Percentiles rank a stretch among this genome's conserved stretches.
phyloP scores from a whole-genome alignment of 2,113 vertebrate species.

The Montifringilla adamsi region DNA sequence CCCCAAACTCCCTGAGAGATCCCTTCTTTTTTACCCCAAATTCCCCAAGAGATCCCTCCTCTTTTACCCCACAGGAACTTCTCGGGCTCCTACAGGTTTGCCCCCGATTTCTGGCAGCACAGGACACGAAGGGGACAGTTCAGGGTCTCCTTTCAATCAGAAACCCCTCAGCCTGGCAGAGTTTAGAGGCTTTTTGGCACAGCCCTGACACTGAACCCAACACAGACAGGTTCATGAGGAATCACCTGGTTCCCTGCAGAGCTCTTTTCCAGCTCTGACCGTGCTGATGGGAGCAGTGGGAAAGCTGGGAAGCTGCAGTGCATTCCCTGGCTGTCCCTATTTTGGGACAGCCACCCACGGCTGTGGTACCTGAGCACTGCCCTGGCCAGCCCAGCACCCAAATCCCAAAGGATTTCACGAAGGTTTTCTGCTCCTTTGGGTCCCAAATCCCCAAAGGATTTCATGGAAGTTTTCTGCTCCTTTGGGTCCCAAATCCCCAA shows the following conservation, averaged over 20 bases:
- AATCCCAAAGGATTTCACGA: accelerated
- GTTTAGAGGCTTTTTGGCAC: background rate
- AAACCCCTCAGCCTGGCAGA: background rate
- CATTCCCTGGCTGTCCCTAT: background rate
- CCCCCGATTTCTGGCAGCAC: background rate
- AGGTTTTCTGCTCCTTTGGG: background rate
- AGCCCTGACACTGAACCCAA: accelerated
- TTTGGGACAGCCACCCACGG: background rate
- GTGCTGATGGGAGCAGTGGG: background rate
- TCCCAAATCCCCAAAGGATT: background rate
- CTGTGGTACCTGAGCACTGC: background rate
- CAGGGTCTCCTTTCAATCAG: background rate
- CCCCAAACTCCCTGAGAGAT: accelerated
- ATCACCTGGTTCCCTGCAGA: background rate
- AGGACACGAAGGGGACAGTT: background rate
- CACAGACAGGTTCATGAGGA: accelerated
- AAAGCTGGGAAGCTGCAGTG: background rate
- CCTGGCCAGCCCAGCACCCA: background rate
- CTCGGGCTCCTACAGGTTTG: background rate
- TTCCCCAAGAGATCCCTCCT: accelerated
- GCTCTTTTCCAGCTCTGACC: background rate
- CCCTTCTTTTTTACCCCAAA: background rate
- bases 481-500: too few relatives aligned
- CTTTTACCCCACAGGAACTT: background rate
- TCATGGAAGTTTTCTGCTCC: accelerated